Conservation (phyloP, 2,888 invertebrate genomes). For the Tortricodes alternella region DNA sequence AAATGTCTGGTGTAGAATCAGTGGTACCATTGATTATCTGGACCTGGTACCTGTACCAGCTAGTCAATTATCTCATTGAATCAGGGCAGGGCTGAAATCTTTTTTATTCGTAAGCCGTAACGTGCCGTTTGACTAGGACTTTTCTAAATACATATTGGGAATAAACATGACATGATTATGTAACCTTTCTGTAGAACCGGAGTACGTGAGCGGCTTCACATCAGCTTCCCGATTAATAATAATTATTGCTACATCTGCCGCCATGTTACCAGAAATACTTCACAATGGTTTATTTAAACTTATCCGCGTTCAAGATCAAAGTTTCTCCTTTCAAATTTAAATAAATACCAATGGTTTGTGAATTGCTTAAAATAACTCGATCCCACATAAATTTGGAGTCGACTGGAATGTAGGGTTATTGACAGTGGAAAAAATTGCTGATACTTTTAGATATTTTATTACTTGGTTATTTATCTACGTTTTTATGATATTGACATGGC, state of each 20-base stretch:
- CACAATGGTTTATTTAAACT: conserved; percentile 3
- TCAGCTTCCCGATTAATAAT: no score
- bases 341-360: neutral
- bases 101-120: no score
- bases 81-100: no score
- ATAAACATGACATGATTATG: no score
- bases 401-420: conserved; percentile 10
- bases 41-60: no score
- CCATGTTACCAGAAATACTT: neutral
- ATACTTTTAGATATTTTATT: conserved; percentile 27
- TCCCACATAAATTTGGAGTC: neutral
- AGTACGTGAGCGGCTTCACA: neutral
- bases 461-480: conserved; percentile 10
- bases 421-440: conserved; percentile 14
- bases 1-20: no score
- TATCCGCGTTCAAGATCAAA: neutral
- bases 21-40: no score
- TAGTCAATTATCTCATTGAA: no score
- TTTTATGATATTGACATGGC: conserved; percentile 20
- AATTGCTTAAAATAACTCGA: neutral
- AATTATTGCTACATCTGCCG: no score
- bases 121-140: no score
- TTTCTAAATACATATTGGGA: no score
- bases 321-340: conserved; percentile 2
- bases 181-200: no score